These are phyloP conservation scores for Drosophila rellima DNA, from an alignment of 2,888 invertebrate species.

Conservation along the genomic window DNA sequence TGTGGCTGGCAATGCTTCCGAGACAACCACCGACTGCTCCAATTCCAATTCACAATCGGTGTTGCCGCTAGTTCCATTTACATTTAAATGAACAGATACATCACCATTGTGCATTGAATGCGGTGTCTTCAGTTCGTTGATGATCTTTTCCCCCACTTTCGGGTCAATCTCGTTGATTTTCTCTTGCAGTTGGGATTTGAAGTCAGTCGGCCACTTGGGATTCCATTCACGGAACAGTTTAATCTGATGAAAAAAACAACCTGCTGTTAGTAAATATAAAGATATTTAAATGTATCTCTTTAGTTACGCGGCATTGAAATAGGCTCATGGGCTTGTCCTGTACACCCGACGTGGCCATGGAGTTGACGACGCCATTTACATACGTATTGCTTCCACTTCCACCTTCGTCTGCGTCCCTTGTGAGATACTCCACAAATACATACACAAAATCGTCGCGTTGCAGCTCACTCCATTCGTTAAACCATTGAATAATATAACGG, in stretches of 20 bases:
- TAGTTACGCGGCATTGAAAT: constrained; percentile 92
- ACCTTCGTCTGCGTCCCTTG: constrained; percentile 76
- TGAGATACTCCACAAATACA: constrained; percentile 88
- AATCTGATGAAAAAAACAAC: constrained; percentile 86
- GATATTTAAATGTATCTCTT: neutral
- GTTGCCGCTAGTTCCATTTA: constrained; percentile 67
- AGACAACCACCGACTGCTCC: constrained; percentile 42
- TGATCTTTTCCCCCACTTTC: constrained; percentile 90
- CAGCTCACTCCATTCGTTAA: constrained; percentile 95
- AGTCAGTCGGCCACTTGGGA: constrained; percentile 91
- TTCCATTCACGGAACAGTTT: constrained; percentile 95
- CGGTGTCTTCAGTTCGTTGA: constrained; percentile 85
- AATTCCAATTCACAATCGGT: constrained; percentile 56
- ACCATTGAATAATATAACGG: constrained; percentile 94
- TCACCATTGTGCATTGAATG: constrained; percentile 69
- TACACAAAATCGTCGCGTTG: constrained; percentile 94
- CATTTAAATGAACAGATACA: constrained; percentile 64
- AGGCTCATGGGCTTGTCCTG: constrained; percentile 92
- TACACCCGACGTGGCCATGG: constrained; percentile 89
- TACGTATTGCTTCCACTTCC: constrained; percentile 87
- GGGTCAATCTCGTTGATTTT: constrained; percentile 91
- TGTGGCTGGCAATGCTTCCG: constrained; percentile 35
- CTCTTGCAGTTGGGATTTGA: constrained; percentile 89
- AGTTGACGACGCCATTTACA: constrained; percentile 91
- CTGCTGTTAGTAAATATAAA: constrained; percentile 4